A percentile compares a stretch with the other conserved stretches of the same genome.
phyloP scores from a whole-genome alignment of 2,888 invertebrate genomes.

The Conchocele bisecta region DNA sequence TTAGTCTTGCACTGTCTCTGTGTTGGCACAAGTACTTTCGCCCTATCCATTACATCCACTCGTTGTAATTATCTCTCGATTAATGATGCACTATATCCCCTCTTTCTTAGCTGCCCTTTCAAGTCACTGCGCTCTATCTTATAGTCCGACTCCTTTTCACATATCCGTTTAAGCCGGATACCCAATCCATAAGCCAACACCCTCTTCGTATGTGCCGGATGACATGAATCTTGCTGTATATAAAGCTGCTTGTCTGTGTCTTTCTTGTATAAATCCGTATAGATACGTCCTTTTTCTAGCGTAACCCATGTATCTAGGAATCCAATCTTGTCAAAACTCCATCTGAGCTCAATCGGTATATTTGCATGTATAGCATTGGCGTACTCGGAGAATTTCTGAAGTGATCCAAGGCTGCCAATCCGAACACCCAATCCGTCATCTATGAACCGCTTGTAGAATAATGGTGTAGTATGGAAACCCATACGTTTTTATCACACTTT shows the following conservation, averaged over 20 bases:
- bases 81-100: too few species aligned
- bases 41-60: too few species aligned
- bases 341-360: conserved; percentile 10
- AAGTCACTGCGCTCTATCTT: too few species aligned
- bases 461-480: too few species aligned
- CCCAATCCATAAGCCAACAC: too few species aligned
- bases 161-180: too few species aligned
- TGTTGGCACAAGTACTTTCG: too few species aligned
- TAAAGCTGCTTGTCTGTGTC: conserved; percentile 9
- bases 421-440: conserved; percentile 26
- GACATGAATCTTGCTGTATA: conserved; percentile 1
- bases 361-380: background rate
- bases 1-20: too few species aligned
- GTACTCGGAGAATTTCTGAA: background rate
- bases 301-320: conserved; percentile 13
- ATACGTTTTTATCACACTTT: conserved; percentile 21
- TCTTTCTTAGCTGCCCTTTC: too few species aligned
- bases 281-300: background rate
- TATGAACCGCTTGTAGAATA: conserved; percentile 7
- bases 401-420: background rate
- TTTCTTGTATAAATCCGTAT: background rate
- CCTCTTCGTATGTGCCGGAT: too few species aligned
- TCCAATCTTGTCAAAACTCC: background rate
- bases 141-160: too few species aligned
- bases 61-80: too few species aligned